These are phyloP conservation scores for Bradypus variegatus DNA, from an alignment of 2,797 vertebrate genomes.

Conservation along the genomic window DNA sequence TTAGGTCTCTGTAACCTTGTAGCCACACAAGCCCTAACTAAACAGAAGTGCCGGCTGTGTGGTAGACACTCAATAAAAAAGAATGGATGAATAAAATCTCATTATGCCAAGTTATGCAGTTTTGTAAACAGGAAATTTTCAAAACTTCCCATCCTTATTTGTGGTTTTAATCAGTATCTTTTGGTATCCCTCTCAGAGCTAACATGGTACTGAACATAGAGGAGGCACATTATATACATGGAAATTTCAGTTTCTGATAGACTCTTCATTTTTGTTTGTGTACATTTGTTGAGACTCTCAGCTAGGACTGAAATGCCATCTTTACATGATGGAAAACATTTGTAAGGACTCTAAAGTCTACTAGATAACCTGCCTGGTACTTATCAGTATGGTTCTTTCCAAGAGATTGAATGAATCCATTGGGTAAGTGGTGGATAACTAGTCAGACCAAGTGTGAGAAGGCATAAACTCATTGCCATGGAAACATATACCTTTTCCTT, in stretches of 20 bases:
- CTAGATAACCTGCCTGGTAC: no score
- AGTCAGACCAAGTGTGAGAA: no score
- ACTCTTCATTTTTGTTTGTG: neutral
- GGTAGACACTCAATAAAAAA: neutral
- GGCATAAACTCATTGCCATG: no score
- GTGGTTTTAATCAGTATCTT: conserved; percentile 21
- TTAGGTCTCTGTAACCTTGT: neutral
- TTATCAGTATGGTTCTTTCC: no score
- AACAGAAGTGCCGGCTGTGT: neutral
- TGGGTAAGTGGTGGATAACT: no score
- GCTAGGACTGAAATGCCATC: neutral
- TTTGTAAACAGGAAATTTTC: conserved; percentile 9
- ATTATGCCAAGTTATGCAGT: conserved; percentile 7
- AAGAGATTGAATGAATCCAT: no score
- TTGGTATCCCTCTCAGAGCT: neutral
- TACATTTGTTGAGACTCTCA: neutral
- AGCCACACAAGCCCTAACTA: neutral
- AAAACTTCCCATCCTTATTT: conserved; percentile 11
- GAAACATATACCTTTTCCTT: no score
- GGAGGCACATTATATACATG: neutral
- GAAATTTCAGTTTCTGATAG: neutral
- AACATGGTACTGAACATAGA: neutral
- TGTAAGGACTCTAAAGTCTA: neutral
- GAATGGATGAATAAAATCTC: neutral
- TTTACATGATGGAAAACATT: neutral